Evolutionary conservation across 2,797 vertebrate species (phyloP).

Genomic region (Coluber constrictor): DNA sequence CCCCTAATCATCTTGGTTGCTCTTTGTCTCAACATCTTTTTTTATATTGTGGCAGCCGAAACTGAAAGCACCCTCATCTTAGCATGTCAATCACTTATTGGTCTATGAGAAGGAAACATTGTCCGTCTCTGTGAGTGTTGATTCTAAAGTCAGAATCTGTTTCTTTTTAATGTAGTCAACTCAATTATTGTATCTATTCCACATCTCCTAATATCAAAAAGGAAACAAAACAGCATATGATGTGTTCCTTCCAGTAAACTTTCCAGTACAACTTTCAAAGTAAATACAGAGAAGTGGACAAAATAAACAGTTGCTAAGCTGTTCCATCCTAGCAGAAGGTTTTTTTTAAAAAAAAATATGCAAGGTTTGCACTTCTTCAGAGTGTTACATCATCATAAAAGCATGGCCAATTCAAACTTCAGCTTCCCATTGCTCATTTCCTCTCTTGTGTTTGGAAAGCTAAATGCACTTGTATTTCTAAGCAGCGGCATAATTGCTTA

Average conservation of each 20-base stretch:
- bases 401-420: background rate
- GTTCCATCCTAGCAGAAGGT: too few relatives aligned
- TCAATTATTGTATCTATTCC: background rate
- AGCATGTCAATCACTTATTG: background rate
- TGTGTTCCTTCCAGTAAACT: background rate
- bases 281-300: background rate
- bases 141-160: background rate
- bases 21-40: background rate
- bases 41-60: too few relatives aligned
- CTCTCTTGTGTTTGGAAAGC: background rate
- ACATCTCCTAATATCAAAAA: background rate
- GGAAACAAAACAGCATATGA: background rate
- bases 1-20: background rate
- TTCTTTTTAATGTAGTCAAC: background rate
- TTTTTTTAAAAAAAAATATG: background rate
- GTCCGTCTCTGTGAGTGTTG: too few relatives aligned
- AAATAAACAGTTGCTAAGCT: background rate
- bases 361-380: background rate
- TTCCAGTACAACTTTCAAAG: background rate
- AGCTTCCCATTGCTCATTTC: constrained; percentile 1
- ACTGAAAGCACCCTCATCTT: background rate
- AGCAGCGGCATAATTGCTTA: constrained; percentile 2
- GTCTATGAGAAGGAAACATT: background rate
- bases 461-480: constrained; percentile 12
- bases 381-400: background rate